A percentile compares a stretch with the other conserved stretches of the same genome.
These are phyloP conservation scores for Lepisosteus oculatus DNA, from an alignment of 2,113 vertebrate species.

Conservation along the genomic window DNA sequence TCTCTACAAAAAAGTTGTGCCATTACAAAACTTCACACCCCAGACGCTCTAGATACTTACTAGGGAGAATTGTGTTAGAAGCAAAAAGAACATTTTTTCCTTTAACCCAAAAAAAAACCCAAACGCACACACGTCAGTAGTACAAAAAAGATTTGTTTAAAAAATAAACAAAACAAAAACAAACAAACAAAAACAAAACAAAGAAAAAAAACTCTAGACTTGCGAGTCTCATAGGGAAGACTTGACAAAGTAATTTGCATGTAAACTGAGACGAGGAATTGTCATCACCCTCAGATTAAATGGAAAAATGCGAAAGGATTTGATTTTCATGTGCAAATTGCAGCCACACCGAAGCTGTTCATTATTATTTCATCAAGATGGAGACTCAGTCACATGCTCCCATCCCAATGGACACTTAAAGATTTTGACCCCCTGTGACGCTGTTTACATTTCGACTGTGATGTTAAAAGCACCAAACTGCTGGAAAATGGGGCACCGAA, in stretches of 20 bases:
- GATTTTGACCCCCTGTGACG: constrained; percentile 46
- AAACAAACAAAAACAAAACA: constrained; percentile 66
- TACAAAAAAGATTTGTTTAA: too few species aligned
- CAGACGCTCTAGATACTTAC: too few species aligned
- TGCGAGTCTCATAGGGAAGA: neutral
- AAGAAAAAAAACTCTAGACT: neutral
- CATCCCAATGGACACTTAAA: constrained; percentile 54
- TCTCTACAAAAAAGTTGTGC: too few species aligned
- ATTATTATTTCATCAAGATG: constrained; percentile 73
- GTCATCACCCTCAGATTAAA: constrained; percentile 60
- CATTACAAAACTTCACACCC: too few species aligned
- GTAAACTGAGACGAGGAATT: constrained; percentile 66
- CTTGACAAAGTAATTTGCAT: constrained; percentile 57
- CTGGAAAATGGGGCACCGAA: constrained; percentile 40
- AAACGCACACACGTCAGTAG: constrained; percentile 40
- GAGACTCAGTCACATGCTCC: constrained; percentile 43
- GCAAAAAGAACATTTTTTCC: neutral
- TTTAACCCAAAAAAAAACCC: constrained; percentile 29
- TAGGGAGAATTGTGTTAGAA: neutral
- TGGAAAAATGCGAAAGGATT: constrained; percentile 40
- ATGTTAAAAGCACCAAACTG: constrained; percentile 31
- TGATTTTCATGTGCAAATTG: constrained; percentile 76
- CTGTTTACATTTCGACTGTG: constrained; percentile 56
- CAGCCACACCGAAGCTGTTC: constrained; percentile 55
- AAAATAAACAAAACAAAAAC: constrained; percentile 55